A percentile compares a stretch with the other conserved stretches of the same genome.
Evolutionary conservation across 1,140 invertebrate species (phyloP).

Genomic region (Diorhabda carinulata): DNA sequence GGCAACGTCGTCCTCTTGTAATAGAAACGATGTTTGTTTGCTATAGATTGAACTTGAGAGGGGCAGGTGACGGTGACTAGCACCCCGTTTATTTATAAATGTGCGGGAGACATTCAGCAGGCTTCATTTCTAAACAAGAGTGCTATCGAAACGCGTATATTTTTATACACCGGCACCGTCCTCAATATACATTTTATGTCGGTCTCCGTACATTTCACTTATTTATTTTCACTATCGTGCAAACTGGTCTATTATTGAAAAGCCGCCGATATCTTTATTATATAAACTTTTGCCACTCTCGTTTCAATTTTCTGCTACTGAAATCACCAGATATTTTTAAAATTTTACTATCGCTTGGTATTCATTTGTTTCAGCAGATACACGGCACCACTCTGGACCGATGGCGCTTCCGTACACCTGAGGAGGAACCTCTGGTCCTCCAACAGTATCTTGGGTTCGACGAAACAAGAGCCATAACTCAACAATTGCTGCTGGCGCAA

Average conservation of each 20-base stretch:
- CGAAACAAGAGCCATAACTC: slow-evolving; percentile 77
- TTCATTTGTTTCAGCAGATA: slow-evolving; percentile 55
- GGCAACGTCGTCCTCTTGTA: slow-evolving; percentile 32
- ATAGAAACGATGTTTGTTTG: slow-evolving; percentile 37
- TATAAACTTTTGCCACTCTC: slow-evolving; percentile 15
- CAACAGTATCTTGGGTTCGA: slow-evolving; percentile 83
- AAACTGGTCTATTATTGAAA: slow-evolving; percentile 20
- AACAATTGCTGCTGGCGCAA: slow-evolving; percentile 71
- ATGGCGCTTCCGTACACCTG: slow-evolving; percentile 77
- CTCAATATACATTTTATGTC: slow-evolving; percentile 33
- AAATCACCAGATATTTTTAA: not conserved
- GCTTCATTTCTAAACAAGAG: slow-evolving; percentile 41
- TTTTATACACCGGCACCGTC: slow-evolving; percentile 40
- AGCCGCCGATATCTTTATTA: slow-evolving; percentile 18
- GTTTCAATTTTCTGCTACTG: not conserved
- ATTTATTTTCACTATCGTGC: slow-evolving; percentile 16
- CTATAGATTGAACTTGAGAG: slow-evolving; percentile 36
- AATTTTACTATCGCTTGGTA: not conserved
- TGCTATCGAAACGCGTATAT: slow-evolving; percentile 38
- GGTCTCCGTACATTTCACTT: slow-evolving; percentile 20
- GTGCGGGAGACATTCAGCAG: slow-evolving; percentile 44
- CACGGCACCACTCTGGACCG: slow-evolving; percentile 73
- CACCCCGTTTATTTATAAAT: slow-evolving; percentile 43
- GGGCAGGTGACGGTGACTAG: slow-evolving; percentile 42
- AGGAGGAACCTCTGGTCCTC: slow-evolving; percentile 80